These are phyloP conservation scores for Balanococcus diminutus DNA, from an alignment of 2,888 invertebrate species.

Conservation along the genomic window DNA sequence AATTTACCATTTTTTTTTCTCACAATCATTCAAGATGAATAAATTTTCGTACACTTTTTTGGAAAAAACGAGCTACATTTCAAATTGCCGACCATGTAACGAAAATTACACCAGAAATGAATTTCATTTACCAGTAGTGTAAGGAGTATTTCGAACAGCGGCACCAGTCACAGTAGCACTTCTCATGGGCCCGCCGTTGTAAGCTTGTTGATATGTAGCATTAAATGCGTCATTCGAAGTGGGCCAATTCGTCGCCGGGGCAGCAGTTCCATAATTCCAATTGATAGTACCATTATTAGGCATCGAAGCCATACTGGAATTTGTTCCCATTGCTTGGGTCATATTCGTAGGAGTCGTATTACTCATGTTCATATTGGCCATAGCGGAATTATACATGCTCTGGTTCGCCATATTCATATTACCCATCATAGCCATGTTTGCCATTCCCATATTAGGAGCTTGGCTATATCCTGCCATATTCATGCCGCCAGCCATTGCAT, in stretches of 20 bases:
- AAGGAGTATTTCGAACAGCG: conserved; percentile 24
- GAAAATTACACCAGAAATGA: no score
- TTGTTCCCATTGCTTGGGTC: conserved; percentile 17
- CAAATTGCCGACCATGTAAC: no score
- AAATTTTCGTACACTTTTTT: no score
- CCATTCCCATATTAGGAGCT: not conserved
- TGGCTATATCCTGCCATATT: not conserved
- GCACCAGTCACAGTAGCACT: conserved; percentile 54
- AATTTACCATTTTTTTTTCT: no score
- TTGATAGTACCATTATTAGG: conserved; percentile 22
- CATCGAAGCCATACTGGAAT: not conserved
- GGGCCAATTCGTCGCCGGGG: conserved; percentile 57
- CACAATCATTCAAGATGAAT: no score
- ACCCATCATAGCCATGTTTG: no score
- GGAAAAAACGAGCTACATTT: no score
- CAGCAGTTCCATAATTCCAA: conserved; percentile 60
- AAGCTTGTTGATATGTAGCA: conserved; percentile 81
- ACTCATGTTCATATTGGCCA: no score
- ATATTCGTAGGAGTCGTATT: no score
- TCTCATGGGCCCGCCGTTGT: conserved; percentile 75
- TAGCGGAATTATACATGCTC: not conserved
- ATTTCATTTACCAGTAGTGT: conserved; percentile 30
- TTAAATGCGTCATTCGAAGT: conserved; percentile 62
- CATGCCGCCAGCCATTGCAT: conserved; percentile 35
- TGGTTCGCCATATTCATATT: conserved; percentile 6